Evolutionary conservation across 2,797 vertebrate species (phyloP), one percentile per base, ranked within the genome.

Genomic region (Rhynchotus rufescens): DNA sequence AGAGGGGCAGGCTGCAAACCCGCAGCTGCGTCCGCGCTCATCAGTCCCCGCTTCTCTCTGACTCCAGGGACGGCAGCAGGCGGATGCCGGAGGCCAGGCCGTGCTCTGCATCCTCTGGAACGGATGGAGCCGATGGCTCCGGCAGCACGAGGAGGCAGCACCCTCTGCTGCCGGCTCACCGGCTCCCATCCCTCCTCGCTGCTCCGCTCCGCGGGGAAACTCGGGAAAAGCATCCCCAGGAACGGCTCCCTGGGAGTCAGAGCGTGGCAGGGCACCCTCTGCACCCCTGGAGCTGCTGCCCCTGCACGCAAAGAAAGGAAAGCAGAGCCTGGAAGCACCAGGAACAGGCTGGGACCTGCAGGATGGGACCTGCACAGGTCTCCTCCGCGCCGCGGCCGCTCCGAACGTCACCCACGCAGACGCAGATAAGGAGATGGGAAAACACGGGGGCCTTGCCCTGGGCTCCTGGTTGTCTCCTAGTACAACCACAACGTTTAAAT

Each of bases 111-210:
- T 7, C 34, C 51, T 20, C n/a, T 4, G 36, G 45, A 42, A 73
- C 14, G 40, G 40, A 40, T 40, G 40, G 32, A 2, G 62, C 40
- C 61, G 30, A 19, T 52, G 4, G 62, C 71, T 80, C 12, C 40
- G 1, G 30, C 71, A 90, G 86, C 17, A 1, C 49, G 85, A 52
- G 92, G 26, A 5, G 64, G 92, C 89, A 95, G 94, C 95, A 81
- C 93, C 95, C 95, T 90, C 95, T 95, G 92, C 92, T 92, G 95
- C 93, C 17, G 88, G 4, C 49, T n/a, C 3, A 28, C 5, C 5
- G 40, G 40, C 36, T 79, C 64, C n/a, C 2, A 12, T 69, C 47
- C 80, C 17, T 36, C 44, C 45, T 32, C 1, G 3, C 0, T 3
- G 11, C 4, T 3, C 7, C 62, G 11, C 4, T 3, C 7, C 62